These are phyloP conservation scores for Plebejus anna DNA, from an alignment of 2,888 invertebrate genomes.

Conservation along the genomic window DNA sequence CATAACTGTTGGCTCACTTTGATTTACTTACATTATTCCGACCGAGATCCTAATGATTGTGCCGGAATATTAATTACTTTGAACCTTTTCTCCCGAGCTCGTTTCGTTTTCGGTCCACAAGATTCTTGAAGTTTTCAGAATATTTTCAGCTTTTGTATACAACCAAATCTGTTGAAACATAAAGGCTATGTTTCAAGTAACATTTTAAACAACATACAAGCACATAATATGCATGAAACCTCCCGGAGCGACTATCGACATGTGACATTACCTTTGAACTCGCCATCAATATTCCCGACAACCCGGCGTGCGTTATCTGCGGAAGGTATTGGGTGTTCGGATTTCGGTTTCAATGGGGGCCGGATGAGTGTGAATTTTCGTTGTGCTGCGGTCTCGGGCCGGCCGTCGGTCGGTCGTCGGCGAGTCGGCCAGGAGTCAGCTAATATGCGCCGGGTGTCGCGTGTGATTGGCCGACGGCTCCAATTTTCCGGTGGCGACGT, in stretches of 20 bases:
- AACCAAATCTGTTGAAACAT: background rate
- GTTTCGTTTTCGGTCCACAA: background rate
- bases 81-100: background rate
- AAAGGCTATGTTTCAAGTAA: no score
- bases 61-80: constrained; percentile 13
- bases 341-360: constrained; percentile 61
- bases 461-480: constrained; percentile 75
- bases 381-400: constrained; percentile 47
- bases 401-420: constrained; percentile 45
- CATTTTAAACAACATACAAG: background rate
- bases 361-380: constrained; percentile 59
- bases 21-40: constrained; percentile 10
- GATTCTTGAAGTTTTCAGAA: background rate
- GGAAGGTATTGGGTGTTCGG: constrained; percentile 44
- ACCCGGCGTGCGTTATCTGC: constrained; percentile 49
- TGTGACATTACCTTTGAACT: constrained; percentile 50
- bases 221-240: background rate
- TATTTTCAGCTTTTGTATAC: background rate
- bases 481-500: constrained; percentile 69
- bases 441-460: constrained; percentile 78
- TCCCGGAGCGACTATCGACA: background rate
- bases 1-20: constrained; percentile 21
- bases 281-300: constrained; percentile 49
- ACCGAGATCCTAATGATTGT: background rate
- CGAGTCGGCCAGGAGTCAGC: constrained; percentile 42